These are phyloP conservation scores for Anoura caudifer DNA, from an alignment of 2,113 vertebrate genomes.

Conservation along the genomic window DNA sequence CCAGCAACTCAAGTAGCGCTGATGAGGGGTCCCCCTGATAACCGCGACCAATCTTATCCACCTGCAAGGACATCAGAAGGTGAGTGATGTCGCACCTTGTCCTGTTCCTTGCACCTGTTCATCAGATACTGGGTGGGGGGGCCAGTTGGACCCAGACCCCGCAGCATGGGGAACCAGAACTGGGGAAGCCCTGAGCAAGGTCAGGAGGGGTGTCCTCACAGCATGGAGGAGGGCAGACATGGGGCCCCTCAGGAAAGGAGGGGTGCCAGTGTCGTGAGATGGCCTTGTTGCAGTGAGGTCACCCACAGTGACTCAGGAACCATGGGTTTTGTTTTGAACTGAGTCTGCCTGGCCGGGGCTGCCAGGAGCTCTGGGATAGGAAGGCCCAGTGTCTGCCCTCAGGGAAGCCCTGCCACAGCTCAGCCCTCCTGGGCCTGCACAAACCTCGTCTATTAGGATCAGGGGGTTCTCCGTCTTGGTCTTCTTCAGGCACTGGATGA, in stretches of 20 bases:
- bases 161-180: not conserved
- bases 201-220: not conserved
- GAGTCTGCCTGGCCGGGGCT: not conserved
- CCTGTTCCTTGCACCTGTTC: not conserved
- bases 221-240: not conserved
- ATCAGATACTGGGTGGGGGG: not conserved
- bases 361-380: not conserved
- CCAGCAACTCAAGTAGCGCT: constrained; percentile 92
- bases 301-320: not conserved
- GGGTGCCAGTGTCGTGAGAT: not conserved
- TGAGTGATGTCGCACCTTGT: accelerated
- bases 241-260: not conserved
- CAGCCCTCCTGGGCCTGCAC: not conserved
- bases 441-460: constrained; percentile 96
- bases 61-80: constrained; percentile 77
- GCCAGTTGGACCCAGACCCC: too few relatives aligned
- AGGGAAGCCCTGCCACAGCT: not conserved
- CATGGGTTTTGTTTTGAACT: not conserved
- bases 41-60: constrained; percentile 98
- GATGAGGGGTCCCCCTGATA: constrained; percentile 98
- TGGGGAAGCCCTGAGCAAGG: not conserved
- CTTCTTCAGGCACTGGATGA: constrained; percentile 98
- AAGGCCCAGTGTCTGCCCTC: not conserved
- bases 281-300: not conserved
- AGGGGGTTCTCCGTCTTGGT: constrained; percentile 97